phyloP scores from a whole-genome alignment of 1,140 invertebrate genomes.

The Dysdera silvatica region DNA sequence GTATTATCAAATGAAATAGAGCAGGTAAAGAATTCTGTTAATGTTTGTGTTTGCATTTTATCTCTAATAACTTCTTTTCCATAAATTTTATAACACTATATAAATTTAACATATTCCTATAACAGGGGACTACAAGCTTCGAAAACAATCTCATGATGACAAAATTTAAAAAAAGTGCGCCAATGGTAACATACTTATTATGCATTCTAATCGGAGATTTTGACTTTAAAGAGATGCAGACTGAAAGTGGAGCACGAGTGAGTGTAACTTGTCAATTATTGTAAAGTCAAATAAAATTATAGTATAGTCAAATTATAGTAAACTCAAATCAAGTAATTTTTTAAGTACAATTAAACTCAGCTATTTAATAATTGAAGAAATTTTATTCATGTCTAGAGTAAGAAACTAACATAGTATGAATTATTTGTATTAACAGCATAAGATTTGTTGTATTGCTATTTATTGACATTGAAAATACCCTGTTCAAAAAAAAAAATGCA shows the following conservation, averaged over 20 bases:
- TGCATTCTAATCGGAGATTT: slow-evolving; percentile 90
- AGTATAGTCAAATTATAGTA: too few species aligned
- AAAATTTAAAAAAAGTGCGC: slow-evolving; percentile 67
- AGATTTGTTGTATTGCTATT: too few species aligned
- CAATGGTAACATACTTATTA: slow-evolving; percentile 85
- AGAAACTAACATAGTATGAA: too few species aligned
- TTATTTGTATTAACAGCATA: too few species aligned
- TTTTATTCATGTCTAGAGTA: too few species aligned
- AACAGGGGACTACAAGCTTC: neutral
- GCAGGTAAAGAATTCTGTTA: neutral
- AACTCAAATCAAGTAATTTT: too few species aligned
- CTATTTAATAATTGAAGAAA: too few species aligned
- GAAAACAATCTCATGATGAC: slow-evolving; percentile 37
- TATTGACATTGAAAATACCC: too few species aligned
- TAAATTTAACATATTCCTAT: neutral
- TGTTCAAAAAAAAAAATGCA: too few species aligned
- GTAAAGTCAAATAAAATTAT: too few species aligned
- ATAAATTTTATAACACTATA: neutral
- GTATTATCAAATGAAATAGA: slow-evolving; percentile 43
- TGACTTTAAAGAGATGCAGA: slow-evolving; percentile 39
- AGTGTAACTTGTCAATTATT: neutral
- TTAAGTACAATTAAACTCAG: too few species aligned
- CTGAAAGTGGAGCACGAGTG: slow-evolving; percentile 40
- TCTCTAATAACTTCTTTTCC: neutral
- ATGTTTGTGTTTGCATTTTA: neutral